phyloP scores from a whole-genome alignment of 2,797 vertebrate species.

The Botia kubotai region DNA sequence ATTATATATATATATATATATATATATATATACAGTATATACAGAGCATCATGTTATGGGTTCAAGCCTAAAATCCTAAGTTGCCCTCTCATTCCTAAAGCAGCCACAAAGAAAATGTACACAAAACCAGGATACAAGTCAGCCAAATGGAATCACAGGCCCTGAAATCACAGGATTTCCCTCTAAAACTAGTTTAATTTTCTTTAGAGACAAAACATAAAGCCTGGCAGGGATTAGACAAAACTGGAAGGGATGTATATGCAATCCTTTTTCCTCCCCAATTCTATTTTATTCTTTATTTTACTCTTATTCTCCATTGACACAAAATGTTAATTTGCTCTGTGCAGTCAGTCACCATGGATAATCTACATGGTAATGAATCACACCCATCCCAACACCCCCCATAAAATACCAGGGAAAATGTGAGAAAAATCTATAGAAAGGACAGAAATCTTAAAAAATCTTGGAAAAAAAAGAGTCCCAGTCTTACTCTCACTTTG shows the following conservation, averaged over 20 bases:
- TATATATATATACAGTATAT: neutral
- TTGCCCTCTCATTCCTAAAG: conserved; percentile 37
- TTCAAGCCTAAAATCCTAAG: conserved; percentile 15
- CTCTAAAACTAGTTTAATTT: conserved; percentile 66
- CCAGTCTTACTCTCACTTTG: conserved; percentile 75
- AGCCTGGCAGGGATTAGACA: conserved; percentile 75
- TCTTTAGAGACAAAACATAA: conserved; percentile 77
- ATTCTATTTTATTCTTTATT: conserved; percentile 69
- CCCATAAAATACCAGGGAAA: conserved; percentile 72
- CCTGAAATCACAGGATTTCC: conserved; percentile 63
- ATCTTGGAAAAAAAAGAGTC: conserved; percentile 77
- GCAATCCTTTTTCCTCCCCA: conserved; percentile 69
- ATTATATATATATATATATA: too few relatives aligned
- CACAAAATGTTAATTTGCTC: conserved; percentile 72
- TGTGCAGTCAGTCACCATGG: conserved; percentile 70
- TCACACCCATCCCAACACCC: conserved; percentile 82
- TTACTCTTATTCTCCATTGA: conserved; percentile 55
- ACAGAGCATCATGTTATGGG: conserved; percentile 9
- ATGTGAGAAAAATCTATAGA: conserved; percentile 82
- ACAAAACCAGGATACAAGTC: conserved; percentile 22
- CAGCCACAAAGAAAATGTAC: conserved; percentile 19
- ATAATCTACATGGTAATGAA: conserved; percentile 82
- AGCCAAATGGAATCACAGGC: conserved; percentile 8
- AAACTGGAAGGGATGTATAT: conserved; percentile 72
- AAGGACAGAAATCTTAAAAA: conserved; percentile 73